Base-by-base conservation (phyloP, 2,888 invertebrate genomes). In the Mimumesa dahlbomi region DNA sequence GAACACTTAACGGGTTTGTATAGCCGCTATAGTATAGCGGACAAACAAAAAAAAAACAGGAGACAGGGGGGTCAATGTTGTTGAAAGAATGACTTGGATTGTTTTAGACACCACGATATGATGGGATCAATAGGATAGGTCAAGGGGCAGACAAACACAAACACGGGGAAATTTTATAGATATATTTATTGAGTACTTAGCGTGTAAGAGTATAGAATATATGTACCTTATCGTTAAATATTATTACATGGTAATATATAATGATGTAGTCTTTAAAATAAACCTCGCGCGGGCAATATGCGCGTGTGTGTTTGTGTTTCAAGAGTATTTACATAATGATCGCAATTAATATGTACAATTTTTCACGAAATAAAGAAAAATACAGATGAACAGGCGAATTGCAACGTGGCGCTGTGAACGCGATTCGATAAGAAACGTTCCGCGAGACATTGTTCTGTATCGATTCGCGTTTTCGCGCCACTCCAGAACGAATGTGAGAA, bases 101-200 rank as follows among this genome's bases (percentile, higher is more conserved):
- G 43, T 53, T 67, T n/a, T 13, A 79, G 82, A 85, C 84, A 81
- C 77, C 82, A 85, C 84, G 77, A 81, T 58, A 62, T 73, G 83
- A 84, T 29, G 58, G 85, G 82, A 84, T 70, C 34, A 36, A 40
- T 6, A 42, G 84, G 82, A 83, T 73, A 57, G 79, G 82, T 65
- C 19, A 59, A 58, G 72, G 84, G 82, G 53, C 50, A 86, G 84
- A 87, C 87, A 87, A 79, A 83, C 87, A 88, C 87, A 86, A 86
- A 88, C 88, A 88, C 88, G 73, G 84, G 87, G 87, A 87, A 81
- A 83, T 88, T 88, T 89, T 88, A 87, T 88, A 88, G 85, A 88
- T 89, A 88, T 89, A 88, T 89, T 88, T 89, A 89, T 89, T 89
- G 88, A 88, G 84, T 88, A 88, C 87, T 88, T 89, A 88, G 86